Percentiles rank a stretch among this genome's conserved stretches.
These are phyloP conservation scores for Neogobius melanostomus DNA, from an alignment of 2,113 vertebrate species.

Conservation along the genomic window DNA sequence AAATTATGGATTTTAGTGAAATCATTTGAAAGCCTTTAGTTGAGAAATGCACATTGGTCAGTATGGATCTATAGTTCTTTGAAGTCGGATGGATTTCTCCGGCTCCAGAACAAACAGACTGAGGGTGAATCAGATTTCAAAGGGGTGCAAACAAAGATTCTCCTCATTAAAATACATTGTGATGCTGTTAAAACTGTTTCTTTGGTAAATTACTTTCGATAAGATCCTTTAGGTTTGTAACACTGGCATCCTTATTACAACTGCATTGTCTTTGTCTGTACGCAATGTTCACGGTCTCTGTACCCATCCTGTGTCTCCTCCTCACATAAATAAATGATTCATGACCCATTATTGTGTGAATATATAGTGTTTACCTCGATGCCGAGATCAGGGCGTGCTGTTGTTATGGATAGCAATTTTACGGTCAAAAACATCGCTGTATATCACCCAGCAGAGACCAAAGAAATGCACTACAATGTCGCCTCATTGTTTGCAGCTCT, in stretches of 20 bases:
- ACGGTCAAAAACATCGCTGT: slow-evolving; percentile 16
- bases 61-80: too few species aligned
- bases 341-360: slow-evolving; percentile 15
- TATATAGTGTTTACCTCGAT: slow-evolving; percentile 20
- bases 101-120: too few species aligned
- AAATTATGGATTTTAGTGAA: too few species aligned
- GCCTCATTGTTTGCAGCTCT: slow-evolving; percentile 24
- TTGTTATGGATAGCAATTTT: slow-evolving; percentile 51
- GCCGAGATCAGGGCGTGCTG: slow-evolving; percentile 21
- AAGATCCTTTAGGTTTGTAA: not conserved
- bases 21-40: too few species aligned
- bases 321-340: slow-evolving; percentile 15
- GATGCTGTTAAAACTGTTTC: too few species aligned
- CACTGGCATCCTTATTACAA: not conserved
- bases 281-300: not conserved
- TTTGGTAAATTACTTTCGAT: too few species aligned
- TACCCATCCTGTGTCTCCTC: not conserved
- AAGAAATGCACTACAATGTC: slow-evolving; percentile 14
- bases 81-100: too few species aligned
- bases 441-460: slow-evolving; percentile 40
- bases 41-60: too few species aligned
- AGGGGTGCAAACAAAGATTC: too few species aligned
- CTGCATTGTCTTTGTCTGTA: not conserved
- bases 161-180: too few species aligned
- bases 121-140: too few species aligned